phyloP scores from a whole-genome alignment of 2,888 invertebrate genomes.

The Hecatera dysodea region DNA sequence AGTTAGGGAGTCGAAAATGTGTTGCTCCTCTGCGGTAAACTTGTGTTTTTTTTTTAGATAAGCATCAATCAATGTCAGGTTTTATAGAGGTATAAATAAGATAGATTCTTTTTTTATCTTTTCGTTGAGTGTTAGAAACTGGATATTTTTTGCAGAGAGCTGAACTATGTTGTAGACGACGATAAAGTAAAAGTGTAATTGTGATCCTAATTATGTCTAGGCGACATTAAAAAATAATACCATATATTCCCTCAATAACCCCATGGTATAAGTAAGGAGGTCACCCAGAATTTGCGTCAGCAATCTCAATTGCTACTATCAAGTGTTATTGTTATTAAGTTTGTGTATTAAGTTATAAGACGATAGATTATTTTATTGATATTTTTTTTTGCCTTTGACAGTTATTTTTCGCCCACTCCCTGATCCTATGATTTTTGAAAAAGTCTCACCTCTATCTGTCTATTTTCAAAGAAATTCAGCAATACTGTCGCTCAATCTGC shows the following conservation, averaged over 20 bases:
- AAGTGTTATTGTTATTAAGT: conserved; percentile 51
- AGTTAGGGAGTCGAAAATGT: conserved; percentile 31
- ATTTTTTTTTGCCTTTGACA: background rate
- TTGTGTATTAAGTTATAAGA: conserved; percentile 57
- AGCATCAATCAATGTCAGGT: conserved; percentile 31
- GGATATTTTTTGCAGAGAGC: background rate
- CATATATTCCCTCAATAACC: conserved; percentile 12
- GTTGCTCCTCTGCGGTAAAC: conserved; percentile 28
- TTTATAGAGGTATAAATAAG: conserved; percentile 18
- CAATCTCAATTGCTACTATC: conserved; percentile 65
- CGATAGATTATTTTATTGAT: conserved; percentile 7
- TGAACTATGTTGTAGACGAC: no score
- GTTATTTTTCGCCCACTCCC: no score
- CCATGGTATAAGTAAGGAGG: conserved; percentile 28
- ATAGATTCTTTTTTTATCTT: conserved; percentile 11
- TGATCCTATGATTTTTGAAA: no score
- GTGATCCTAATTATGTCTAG: background rate
- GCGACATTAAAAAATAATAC: conserved; percentile 6
- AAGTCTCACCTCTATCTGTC: no score
- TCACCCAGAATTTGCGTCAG: conserved; percentile 53
- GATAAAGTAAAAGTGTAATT: background rate
- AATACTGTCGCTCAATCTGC: background rate
- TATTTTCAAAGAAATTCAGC: background rate
- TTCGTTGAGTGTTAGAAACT: conserved; percentile 4
- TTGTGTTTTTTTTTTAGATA: conserved; percentile 29